Base-by-base conservation (phyloP, 64 coral and sea anemone genomes). In the Stichodactyla mertensii region DNA sequence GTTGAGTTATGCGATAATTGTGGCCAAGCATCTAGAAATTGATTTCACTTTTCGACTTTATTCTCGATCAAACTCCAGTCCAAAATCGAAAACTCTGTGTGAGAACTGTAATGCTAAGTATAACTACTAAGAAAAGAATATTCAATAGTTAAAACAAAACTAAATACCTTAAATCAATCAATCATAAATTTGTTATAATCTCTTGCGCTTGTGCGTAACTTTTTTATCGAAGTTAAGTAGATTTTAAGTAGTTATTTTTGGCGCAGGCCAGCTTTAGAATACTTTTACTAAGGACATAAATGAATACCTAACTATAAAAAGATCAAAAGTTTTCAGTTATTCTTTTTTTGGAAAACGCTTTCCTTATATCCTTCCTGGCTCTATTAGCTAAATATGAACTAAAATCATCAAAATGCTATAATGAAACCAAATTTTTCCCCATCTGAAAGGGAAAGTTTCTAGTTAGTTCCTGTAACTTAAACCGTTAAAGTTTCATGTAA, bases 251-350 rank as follows among this genome's bases (percentile, higher is more conserved):
- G 24, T 13, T 74, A 31, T 28, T 74, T 74, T 74, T 10, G 26
- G 69, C 69, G 69, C 24, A 74, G 69, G 69, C 24, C 69, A 74
- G 24, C 22, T 27, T 23, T 4, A 31, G 24, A 74, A 74, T 74
- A 74, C 24, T 14, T 74, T 27, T 31, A 74, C 23, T 74, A 74
- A 74, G 7, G 12, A 74, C 27, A 74, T 74, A 27, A 74, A 13
- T 74, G 69, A 74, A 74, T 74, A 74, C 69, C 69, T 27, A 74
- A 74, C 69, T 74, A 74, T 31, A 74, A 27, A 74, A 74, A 74
- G 26, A 74, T 58, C 56, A 3, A 45, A 4, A 22, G 5, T 9
- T 66, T 20, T 66, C 19, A 8, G 18, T n/a, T n/a, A 6, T n/a
- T 6, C 62, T 66, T 66, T 66, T 66, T 6, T 13, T 74, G 12